Conservation (phyloP, 2,888 invertebrate species). For the Ophion obscuratus region DNA sequence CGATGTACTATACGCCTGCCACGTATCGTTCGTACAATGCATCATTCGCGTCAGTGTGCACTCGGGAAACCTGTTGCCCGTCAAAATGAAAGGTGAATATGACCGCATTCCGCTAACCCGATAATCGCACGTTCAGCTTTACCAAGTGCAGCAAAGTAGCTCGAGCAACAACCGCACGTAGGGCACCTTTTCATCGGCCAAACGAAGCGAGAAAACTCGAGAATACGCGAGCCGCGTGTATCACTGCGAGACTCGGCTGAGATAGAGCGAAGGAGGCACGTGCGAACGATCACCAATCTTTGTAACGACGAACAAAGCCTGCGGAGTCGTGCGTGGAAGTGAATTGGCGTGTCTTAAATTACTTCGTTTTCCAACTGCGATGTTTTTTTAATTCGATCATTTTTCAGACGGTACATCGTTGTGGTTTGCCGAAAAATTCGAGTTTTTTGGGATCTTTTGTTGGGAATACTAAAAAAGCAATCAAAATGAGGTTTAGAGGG, state of each 20-base stretch:
- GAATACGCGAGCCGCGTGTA: not conserved
- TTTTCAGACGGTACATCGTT: no score
- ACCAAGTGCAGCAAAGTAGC: conserved; percentile 3
- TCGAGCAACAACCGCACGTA: not conserved
- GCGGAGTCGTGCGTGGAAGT: no score
- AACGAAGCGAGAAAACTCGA: conserved; percentile 6
- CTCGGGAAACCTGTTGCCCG: conserved; percentile 46
- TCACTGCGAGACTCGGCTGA: no score
- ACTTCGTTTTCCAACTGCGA: no score
- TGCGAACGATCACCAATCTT: conserved; percentile 15
- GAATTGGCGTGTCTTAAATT: no score
- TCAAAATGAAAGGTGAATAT: conserved; percentile 29
- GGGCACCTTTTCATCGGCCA: conserved; percentile 24
- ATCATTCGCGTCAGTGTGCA: conserved; percentile 24
- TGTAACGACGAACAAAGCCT: no score
- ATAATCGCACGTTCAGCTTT: conserved; percentile 15
- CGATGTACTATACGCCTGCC: conserved; percentile 26
- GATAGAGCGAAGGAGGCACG: conserved; percentile 14
- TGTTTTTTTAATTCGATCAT: no score
- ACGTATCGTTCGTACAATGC: not conserved
- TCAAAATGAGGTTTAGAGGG: no score
- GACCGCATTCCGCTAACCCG: conserved; percentile 21
- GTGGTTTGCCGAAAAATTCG: no score
- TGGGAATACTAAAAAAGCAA: no score
- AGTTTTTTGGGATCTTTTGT: no score